phyloP scores from a whole-genome alignment of 53 echinoderm and acorn worm species.

The Zoroaster sp. region DNA sequence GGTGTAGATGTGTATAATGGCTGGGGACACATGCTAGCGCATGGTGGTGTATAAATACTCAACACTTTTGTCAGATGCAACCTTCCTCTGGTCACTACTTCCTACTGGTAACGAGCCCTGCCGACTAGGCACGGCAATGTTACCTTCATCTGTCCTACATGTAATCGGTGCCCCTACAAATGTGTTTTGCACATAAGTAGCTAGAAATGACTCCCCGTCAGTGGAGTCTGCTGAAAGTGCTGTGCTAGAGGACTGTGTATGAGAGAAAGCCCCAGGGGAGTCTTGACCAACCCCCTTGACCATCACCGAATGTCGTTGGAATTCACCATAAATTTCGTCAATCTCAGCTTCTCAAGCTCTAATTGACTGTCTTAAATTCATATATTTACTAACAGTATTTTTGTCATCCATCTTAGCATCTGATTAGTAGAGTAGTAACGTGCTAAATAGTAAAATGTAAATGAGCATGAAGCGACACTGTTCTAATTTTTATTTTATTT shows the following conservation, averaged over 20 bases:
- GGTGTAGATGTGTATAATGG: not conserved
- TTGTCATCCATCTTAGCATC: not conserved
- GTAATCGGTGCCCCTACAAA: not conserved
- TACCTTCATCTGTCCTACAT: not conserved
- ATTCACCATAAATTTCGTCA: not conserved
- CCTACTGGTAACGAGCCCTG: not conserved
- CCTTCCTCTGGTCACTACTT: not conserved
- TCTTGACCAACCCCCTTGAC: not conserved
- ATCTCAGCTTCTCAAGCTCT: slow-evolving; percentile 8
- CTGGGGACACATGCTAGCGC: not conserved
- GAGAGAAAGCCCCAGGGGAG: not conserved
- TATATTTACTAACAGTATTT: not conserved
- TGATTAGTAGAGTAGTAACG: too few relatives aligned
- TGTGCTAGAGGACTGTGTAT: not conserved
- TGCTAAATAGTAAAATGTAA: too few relatives aligned
- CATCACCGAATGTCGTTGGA: not conserved
- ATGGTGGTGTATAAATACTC: not conserved
- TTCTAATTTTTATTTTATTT: too few relatives aligned
- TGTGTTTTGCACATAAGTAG: not conserved
- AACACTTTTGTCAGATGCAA: not conserved
- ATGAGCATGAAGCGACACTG: too few relatives aligned
- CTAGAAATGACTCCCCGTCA: not conserved
- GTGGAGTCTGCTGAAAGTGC: not conserved
- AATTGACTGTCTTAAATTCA: not conserved
- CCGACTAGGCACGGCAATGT: not conserved